These are phyloP conservation scores for Teleopsis dalmanni DNA, from an alignment of 1,140 invertebrate genomes.

Conservation along the genomic window DNA sequence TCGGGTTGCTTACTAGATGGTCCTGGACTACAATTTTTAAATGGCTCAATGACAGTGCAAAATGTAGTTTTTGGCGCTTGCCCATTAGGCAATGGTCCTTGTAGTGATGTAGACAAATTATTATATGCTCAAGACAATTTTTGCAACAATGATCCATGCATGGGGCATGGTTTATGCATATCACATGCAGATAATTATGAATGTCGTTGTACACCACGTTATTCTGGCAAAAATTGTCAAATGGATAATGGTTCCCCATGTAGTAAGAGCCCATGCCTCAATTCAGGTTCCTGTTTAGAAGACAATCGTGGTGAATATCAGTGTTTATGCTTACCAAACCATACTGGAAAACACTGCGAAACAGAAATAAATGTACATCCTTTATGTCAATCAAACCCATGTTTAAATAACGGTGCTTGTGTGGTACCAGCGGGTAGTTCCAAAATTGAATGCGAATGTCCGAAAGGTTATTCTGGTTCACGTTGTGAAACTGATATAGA, in stretches of 20 bases:
- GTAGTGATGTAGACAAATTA: constrained; percentile 55
- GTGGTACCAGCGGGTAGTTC: constrained; percentile 49
- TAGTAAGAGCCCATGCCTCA: constrained; percentile 59
- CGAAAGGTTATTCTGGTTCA: constrained; percentile 55
- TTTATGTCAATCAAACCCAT: constrained; percentile 66
- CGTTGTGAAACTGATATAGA: constrained; percentile 63
- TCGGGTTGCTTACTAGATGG: constrained; percentile 77
- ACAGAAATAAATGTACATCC: constrained; percentile 59
- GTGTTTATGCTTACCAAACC: constrained; percentile 68
- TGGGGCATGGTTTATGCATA: constrained; percentile 70
- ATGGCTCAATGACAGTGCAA: constrained; percentile 51
- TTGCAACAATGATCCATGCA: constrained; percentile 71
- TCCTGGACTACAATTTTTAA: constrained; percentile 69
- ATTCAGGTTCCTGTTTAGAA: constrained; percentile 67
- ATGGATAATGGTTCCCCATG: constrained; percentile 69
- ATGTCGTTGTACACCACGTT: constrained; percentile 69
- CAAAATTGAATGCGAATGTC: constrained; percentile 59
- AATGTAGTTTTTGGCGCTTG: constrained; percentile 68
- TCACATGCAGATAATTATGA: constrained; percentile 65
- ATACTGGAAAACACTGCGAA: constrained; percentile 70
- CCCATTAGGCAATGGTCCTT: constrained; percentile 59
- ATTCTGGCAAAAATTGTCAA: constrained; percentile 77
- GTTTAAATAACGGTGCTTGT: constrained; percentile 65
- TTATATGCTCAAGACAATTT: constrained; percentile 54
- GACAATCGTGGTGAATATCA: constrained; percentile 65